A percentile compares a stretch with the other conserved stretches of the same genome.
These are phyloP conservation scores for Crenichthys baileyi DNA, from an alignment of 2,797 vertebrate species.

Conservation along the genomic window DNA sequence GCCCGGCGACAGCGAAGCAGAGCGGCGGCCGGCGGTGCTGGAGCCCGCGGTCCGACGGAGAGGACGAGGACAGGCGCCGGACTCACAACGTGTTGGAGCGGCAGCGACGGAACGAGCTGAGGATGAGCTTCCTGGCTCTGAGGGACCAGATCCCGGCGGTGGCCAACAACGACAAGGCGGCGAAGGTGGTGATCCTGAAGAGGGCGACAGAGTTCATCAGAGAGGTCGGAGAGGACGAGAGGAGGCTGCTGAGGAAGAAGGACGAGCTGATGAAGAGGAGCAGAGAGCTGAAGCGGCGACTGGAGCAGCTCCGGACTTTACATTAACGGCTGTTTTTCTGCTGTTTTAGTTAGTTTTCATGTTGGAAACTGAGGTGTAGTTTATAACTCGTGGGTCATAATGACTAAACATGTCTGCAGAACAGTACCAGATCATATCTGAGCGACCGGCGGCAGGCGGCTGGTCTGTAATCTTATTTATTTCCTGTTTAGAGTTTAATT, in stretches of 20 bases:
- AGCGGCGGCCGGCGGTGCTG: slow-evolving; percentile 18
- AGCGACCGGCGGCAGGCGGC: background rate
- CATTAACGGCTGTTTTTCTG: background rate
- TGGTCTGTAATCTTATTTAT: slow-evolving; percentile 6
- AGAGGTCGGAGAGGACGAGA: slow-evolving; percentile 84
- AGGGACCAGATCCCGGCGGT: slow-evolving; percentile 89
- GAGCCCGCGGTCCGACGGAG: slow-evolving; percentile 19
- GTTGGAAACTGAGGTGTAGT: background rate
- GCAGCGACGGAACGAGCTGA: slow-evolving; percentile 91
- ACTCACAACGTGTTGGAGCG: slow-evolving; percentile 94
- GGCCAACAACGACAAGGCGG: slow-evolving; percentile 88
- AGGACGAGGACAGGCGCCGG: slow-evolving; percentile 88
- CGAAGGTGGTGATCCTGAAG: slow-evolving; percentile 92
- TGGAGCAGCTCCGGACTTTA: slow-evolving; percentile 83
- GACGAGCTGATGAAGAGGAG: slow-evolving; percentile 84
- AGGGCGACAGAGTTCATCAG: slow-evolving; percentile 86
- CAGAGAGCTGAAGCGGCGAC: slow-evolving; percentile 87
- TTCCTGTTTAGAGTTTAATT: background rate
- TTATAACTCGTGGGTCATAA: background rate
- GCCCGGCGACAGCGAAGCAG: slow-evolving; percentile 7
- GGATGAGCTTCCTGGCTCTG: slow-evolving; percentile 88
- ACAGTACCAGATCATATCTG: background rate
- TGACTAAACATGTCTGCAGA: background rate
- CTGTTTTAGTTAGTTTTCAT: background rate
- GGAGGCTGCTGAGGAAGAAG: slow-evolving; percentile 81